A percentile compares a stretch with the other conserved stretches of the same genome.
Conservation (phyloP, 2,113 vertebrate species). For the Semnornis frantzii region DNA sequence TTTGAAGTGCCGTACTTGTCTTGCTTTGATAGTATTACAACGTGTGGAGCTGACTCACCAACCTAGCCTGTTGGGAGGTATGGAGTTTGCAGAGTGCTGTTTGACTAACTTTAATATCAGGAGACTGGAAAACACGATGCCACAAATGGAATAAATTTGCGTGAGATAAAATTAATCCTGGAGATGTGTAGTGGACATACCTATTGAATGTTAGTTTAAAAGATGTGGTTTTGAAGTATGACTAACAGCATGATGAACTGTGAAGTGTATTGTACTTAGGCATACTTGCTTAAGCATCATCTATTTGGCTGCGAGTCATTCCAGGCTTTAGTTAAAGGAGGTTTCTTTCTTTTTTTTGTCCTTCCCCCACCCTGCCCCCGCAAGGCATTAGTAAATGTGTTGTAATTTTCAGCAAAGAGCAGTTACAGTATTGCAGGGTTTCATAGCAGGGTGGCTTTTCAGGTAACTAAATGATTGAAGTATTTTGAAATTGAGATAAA, state of each 20-base stretch:
- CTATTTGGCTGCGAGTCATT: constrained; percentile 32
- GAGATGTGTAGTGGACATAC: neutral
- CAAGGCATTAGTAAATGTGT: constrained; percentile 25
- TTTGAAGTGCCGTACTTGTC: neutral
- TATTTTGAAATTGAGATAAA: constrained; percentile 38
- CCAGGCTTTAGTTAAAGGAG: constrained; percentile 31
- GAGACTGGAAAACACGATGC: neutral
- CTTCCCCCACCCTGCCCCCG: neutral
- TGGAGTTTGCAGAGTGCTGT: neutral
- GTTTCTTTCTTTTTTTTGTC: constrained; percentile 15
- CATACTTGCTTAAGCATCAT: constrained; percentile 11
- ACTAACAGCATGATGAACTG: constrained; percentile 48
- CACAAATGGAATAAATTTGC: neutral
- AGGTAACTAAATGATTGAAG: constrained; percentile 30
- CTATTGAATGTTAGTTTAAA: neutral
- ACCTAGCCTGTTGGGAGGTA: neutral
- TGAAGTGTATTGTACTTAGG: constrained; percentile 28
- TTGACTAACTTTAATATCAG: neutral
- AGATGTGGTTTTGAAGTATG: neutral
- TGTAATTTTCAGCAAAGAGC: constrained; percentile 39
- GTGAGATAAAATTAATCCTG: neutral
- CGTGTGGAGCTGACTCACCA: constrained; percentile 14
- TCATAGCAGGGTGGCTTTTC: constrained; percentile 15
- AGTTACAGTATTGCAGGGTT: neutral
- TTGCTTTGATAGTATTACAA: neutral